phyloP scores from a whole-genome alignment of 2,888 invertebrate genomes.

The Cantharis rufa region DNA sequence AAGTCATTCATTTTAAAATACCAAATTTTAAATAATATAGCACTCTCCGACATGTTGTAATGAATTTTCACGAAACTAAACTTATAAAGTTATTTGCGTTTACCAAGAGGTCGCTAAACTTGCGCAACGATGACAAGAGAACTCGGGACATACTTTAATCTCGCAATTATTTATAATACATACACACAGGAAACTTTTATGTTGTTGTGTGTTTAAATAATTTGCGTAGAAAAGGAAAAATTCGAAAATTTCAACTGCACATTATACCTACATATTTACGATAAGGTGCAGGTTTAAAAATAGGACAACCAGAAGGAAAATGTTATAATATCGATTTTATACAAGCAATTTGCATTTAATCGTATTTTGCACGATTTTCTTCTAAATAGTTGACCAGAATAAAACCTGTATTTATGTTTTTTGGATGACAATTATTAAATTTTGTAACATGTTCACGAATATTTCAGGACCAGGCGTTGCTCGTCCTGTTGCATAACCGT shows the following conservation, averaged over 20 bases:
- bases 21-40: not conserved
- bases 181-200: not conserved
- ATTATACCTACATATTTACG: constrained; percentile 4
- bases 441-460: not conserved
- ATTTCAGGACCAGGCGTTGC: not conserved
- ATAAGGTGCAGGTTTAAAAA: constrained; percentile 19
- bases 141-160: constrained; percentile 4
- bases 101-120: constrained; percentile 16
- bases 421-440: not conserved
- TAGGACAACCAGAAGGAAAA: constrained; percentile 23
- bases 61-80: constrained; percentile 2
- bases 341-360: constrained; percentile 21
- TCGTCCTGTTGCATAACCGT: not conserved
- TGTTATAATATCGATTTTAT: constrained; percentile 24
- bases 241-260: not conserved
- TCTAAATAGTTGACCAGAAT: not conserved
- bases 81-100: constrained; percentile 21
- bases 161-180: not conserved
- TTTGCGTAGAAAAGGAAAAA: not conserved
- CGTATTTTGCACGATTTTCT: constrained; percentile 24
- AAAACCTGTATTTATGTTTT: not conserved
- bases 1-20: not conserved
- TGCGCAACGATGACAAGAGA: not conserved
- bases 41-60: not conserved
- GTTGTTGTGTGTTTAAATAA: not conserved